A percentile compares a stretch with the other conserved stretches of the same genome.
Evolutionary conservation across 2,888 invertebrate genomes (phyloP).

Genomic region (Orchesella flavescens): DNA sequence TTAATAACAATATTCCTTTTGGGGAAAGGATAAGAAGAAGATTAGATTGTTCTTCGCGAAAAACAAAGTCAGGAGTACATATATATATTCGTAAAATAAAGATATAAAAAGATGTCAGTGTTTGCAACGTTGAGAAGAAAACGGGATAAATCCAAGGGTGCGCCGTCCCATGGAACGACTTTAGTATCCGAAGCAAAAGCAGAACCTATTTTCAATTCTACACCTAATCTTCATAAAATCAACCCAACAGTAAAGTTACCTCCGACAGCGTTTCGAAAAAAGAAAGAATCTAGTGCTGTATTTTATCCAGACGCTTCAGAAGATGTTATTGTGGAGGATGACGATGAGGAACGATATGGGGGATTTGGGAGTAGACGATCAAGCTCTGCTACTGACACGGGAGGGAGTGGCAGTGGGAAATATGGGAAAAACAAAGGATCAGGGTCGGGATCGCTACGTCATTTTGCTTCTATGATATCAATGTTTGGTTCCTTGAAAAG

Average conservation of each 20-base stretch:
- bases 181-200: constrained; percentile 33
- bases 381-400: constrained; percentile 33
- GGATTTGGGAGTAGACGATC: constrained; percentile 45
- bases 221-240: constrained; percentile 69
- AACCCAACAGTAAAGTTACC: constrained; percentile 11
- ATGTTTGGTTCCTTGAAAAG: constrained; percentile 63
- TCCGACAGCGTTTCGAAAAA: constrained; percentile 2
- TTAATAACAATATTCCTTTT: no score
- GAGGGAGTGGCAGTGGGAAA: neutral
- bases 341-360: constrained; percentile 14
- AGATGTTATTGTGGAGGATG: constrained; percentile 45
- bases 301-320: constrained; percentile 43
- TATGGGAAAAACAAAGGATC: constrained; percentile 19
- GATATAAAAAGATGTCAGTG: constrained; percentile 57
- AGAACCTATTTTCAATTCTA: constrained; percentile 62
- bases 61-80: no score
- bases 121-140: constrained; percentile 67
- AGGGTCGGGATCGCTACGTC: constrained; percentile 30
- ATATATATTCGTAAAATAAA: neutral
- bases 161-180: constrained; percentile 34
- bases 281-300: constrained; percentile 28
- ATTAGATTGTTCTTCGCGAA: no score
- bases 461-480: constrained; percentile 61
- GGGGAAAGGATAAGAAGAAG: no score
- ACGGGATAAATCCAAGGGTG: constrained; percentile 51